Percentiles rank a stretch among this genome's conserved stretches.
These are phyloP conservation scores for Probaryconus sp. DNA, from an alignment of 1,140 invertebrate species.

Conservation along the genomic window DNA sequence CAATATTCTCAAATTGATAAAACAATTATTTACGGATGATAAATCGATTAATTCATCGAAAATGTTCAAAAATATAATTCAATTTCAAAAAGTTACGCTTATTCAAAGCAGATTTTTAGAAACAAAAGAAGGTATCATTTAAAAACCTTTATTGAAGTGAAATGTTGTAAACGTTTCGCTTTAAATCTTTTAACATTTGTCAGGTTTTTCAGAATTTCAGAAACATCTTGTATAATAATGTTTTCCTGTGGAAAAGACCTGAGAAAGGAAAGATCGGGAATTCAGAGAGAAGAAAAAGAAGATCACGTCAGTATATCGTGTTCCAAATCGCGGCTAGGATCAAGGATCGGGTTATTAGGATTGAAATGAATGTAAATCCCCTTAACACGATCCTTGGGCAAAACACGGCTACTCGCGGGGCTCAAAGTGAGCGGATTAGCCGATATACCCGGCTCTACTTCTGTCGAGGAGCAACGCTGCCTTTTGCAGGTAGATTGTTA, in stretches of 20 bases:
- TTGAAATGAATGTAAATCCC: slow-evolving; percentile 79
- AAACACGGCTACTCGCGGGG: slow-evolving; percentile 78
- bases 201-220: too few relatives aligned
- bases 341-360: slow-evolving; percentile 78
- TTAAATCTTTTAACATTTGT: too few relatives aligned
- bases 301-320: slow-evolving; percentile 69
- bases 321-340: slow-evolving; percentile 76
- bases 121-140: too few relatives aligned
- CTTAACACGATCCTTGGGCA: slow-evolving; percentile 78
- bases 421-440: slow-evolving; percentile 76
- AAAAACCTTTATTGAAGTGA: too few relatives aligned
- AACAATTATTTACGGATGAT: too few relatives aligned
- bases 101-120: too few relatives aligned
- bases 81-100: too few relatives aligned
- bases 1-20: too few relatives aligned
- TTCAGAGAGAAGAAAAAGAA: neutral
- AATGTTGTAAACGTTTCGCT: too few relatives aligned
- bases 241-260: slow-evolving; percentile 7
- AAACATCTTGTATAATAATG: too few relatives aligned
- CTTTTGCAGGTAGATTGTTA: slow-evolving; percentile 57
- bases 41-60: too few relatives aligned
- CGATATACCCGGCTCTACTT: slow-evolving; percentile 62
- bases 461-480: slow-evolving; percentile 34
- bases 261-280: neutral
- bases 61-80: too few relatives aligned